A percentile compares a stretch with the other conserved stretches of the same genome.
Evolutionary conservation across 2,113 vertebrate genomes (phyloP).

Genomic region (Callipepla squamata): DNA sequence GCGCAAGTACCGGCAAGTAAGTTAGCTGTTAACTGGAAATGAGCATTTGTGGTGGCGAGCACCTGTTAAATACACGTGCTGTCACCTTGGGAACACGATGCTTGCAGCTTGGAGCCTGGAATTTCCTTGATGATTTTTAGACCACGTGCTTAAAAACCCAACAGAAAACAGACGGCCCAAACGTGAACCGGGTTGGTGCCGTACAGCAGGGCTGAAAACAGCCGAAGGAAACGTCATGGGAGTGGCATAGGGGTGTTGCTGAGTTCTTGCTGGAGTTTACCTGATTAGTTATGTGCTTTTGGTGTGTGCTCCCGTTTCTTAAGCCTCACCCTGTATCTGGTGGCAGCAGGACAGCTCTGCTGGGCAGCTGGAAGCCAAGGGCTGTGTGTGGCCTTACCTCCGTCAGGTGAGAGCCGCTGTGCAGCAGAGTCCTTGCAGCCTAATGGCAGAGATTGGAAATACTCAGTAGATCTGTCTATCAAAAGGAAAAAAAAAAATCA

Average conservation of each 20-base stretch:
- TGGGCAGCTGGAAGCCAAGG: not conserved
- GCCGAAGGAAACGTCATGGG: not conserved
- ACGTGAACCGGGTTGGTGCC: not conserved
- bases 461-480: not conserved
- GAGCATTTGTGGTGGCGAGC: not conserved
- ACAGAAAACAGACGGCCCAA: not conserved
- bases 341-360: not conserved
- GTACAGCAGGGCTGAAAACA: not conserved
- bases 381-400: not conserved
- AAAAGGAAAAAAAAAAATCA: not conserved
- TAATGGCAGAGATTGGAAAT: not conserved
- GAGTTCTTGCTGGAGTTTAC: not conserved
- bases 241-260: not conserved
- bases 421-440: not conserved
- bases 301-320: not conserved
- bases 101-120: not conserved
- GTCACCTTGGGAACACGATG: not conserved
- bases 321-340: not conserved
- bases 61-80: not conserved
- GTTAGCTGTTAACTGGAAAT: not conserved
- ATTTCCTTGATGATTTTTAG: conserved; percentile 5
- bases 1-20: not conserved
- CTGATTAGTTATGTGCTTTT: not conserved
- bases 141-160: not conserved
- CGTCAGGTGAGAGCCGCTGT: not conserved